Base-by-base conservation (phyloP, 2,888 invertebrate species). In the Spodoptera picta region DNA sequence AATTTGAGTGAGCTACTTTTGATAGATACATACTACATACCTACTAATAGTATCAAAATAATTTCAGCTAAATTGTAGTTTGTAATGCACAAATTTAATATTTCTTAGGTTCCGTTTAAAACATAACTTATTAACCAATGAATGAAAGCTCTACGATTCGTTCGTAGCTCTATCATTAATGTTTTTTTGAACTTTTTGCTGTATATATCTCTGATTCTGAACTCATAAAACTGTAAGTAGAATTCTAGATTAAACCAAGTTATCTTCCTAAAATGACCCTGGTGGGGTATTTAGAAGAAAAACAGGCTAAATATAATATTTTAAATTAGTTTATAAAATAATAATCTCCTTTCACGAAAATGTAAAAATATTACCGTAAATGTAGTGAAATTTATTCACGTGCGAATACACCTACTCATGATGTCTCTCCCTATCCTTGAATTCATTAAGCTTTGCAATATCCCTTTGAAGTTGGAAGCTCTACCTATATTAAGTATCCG, bases 191-290 rank as follows among this genome's bases (percentile, higher is more conserved):
- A 2, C 36, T 36, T 36, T 36, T 9, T 36, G 6, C 36, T 9
- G 36, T 7, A 36, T 36, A 31, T 60, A 50, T 11, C 42, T 19
- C 41, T 7, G 53, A 61, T 47, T 62, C 9, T 36, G 10, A 44
- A 61, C 47, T 47, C 47, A 41, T 14, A 55, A 62, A 65, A 60
- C 49, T 60, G 10, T 14, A 14, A 14, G 19, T 19, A 19, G 19
- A 19, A 46, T 58, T 31, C 10, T 54, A 51, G 7, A 60, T 36
- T 9, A 36, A 36, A 9, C 36, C 36, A 5, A 36, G 9, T 36
- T 7, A 36, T 6, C 36, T 36, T 36, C 36, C 60, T 56, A 66
- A 64, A 61, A 31, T 42, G 45, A 27, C 47, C 56, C 51, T 62
- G 62, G 46, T 57, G 36, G 14, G 1, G 24, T 48, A 59, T 43